Evolutionary conservation across 2,113 vertebrate genomes (phyloP), one percentile per base, ranked within the genome.

Genomic region (Pterophyllum scalare): DNA sequence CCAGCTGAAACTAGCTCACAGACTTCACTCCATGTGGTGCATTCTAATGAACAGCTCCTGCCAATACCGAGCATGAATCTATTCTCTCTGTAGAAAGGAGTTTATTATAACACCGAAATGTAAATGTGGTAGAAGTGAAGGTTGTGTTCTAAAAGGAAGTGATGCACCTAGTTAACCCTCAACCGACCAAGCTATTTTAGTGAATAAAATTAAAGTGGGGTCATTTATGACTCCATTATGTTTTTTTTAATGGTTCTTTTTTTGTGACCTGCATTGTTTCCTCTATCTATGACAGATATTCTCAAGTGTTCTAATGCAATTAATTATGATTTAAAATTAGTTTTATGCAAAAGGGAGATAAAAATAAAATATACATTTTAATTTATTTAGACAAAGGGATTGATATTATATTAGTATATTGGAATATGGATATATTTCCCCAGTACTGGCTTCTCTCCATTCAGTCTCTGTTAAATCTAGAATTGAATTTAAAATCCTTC

Each of bases 1-100:
- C 24, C 65, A 70, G 65, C 65, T 70, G 10, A 70, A 70, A 49
- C 65, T 49, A 20, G 65, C 65, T 70, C 43, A 70, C 43, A 70
- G 43, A 28, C 65, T 70, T 70, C 49, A 20, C 65, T 14, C 26
- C 65, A 72, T 72, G 65, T 72, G 52, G 26, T 72, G 65, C 11
- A 52, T 46, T 31, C 46, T 72, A 72, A 72, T 72, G 26, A 49
- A 72, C 65, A n/a, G 46, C 46, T 52, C 24, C 49, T 26, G 65
- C 43, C 15, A 70, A 70, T 31, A 52, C 46, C 52, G 43, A 31
- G 14, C 11, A 72, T 12, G 0, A 52, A 72, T 52, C 17, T 72
- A 72, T 52, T 72, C 65, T 31, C 10, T 72, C 17, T 31, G 46
- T 72, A 13, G 43, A 31, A 72, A 52, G 26, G 31, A 46, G 28